Percentiles rank a stretch among this genome's conserved stretches.
These are phyloP conservation scores for Pteropus alecto DNA, from an alignment of 2,113 vertebrate genomes.

Conservation along the genomic window DNA sequence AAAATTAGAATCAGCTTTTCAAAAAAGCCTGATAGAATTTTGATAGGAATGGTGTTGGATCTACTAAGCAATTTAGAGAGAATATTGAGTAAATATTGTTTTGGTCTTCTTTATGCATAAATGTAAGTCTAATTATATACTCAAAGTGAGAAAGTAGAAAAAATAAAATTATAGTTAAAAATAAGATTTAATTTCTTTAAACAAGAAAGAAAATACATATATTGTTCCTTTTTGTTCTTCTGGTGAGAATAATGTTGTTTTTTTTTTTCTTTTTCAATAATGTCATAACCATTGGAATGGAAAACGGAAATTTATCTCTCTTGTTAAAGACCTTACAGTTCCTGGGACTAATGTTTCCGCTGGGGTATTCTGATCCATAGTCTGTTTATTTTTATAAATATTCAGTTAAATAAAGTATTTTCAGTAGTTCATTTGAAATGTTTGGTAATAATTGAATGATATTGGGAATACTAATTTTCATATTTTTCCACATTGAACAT, in stretches of 20 bases:
- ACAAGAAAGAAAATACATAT: background rate
- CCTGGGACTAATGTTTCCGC: background rate
- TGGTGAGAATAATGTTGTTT: background rate
- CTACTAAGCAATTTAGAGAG: background rate
- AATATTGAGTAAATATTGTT: background rate
- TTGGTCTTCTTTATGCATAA: background rate
- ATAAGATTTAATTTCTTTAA: background rate
- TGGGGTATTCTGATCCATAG: background rate
- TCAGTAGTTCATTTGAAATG: background rate
- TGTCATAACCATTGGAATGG: background rate
- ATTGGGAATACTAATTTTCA: background rate
- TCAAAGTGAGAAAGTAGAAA: background rate
- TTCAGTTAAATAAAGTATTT: background rate
- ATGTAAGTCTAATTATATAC: background rate
- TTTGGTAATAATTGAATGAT: background rate
- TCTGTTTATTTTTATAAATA: background rate
- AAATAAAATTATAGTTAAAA: background rate
- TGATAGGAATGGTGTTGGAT: background rate
- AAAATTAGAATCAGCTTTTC: background rate
- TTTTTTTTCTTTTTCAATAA: background rate
- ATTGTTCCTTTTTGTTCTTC: background rate
- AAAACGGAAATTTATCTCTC: background rate
- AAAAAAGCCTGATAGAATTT: background rate
- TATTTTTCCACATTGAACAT: background rate
- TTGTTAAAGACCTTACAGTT: background rate